Evolutionary conservation across 2,888 invertebrate species (phyloP), one percentile per base, ranked within the genome.

Genomic region (Disparrhopalites patrizii): DNA sequence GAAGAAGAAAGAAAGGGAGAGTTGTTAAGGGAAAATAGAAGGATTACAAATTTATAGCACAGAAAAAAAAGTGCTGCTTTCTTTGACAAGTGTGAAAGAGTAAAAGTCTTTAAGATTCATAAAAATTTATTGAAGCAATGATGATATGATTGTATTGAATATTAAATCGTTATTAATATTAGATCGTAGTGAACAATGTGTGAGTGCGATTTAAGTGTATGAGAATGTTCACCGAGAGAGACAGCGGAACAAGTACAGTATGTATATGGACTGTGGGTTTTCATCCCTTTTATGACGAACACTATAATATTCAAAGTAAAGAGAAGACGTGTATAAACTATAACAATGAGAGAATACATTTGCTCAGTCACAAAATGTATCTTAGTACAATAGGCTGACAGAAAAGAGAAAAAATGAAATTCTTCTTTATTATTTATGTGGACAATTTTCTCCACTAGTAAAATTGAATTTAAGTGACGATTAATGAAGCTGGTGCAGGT

Each of bases 391-490:
- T 36, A 36, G 15, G 15, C 36, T 15, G 8, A 36, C 36, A 10
- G 43, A 43, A 5, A 4, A 43, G 20, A 18, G 43, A 15, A 5
- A 43, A 43, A 20, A 43, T n/a, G 43, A 43, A 43, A 43, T 43
- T 43, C 20, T 43, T 15, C 43, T n/a, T 43, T 43, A 8, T 23
- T 47, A 47, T 47, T 47, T 47, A 47, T 47, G 47, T 47, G 47
- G 47, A n/a, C 47, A 23, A 47, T 47, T 47, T 47, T 47, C 47
- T 47, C 47, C 25, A 20, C 25, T 3, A 25, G 23, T 47, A 47
- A 23, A 47, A 47, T 47, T 47, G 47, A 47, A 13, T n/a, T 47
- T 5, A 47, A 47, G 47, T 47, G 47, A 47, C 47, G 47, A 47
- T 47, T 47, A 47, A 47, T 47, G 13, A 25, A 47, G 47, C 20